These are phyloP conservation scores for Sthenelais limicola DNA, from an alignment of 2,888 invertebrate species.

Conservation along the genomic window DNA sequence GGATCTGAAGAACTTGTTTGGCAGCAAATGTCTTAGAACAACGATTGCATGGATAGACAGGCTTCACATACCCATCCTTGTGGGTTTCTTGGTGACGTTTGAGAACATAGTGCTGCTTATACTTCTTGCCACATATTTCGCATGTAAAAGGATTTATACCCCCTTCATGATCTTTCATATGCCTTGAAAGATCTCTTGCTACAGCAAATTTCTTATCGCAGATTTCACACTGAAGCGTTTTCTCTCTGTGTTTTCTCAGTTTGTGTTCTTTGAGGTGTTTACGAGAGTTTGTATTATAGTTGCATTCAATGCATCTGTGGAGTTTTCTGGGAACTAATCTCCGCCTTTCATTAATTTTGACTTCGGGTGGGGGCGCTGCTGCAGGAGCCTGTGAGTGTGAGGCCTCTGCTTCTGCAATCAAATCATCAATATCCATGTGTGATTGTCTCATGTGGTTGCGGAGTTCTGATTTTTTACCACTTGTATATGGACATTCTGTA, in stretches of 20 bases:
- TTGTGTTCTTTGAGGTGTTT: constrained; percentile 32
- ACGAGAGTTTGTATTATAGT: constrained; percentile 18
- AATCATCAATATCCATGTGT: background rate
- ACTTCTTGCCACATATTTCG: constrained; percentile 24
- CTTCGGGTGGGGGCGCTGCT: constrained; percentile 3
- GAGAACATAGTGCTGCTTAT: constrained; percentile 23
- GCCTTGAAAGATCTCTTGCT: constrained; percentile 2
- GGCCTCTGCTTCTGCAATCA: background rate
- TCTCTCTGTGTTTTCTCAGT: constrained; percentile 18
- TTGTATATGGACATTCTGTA: constrained; percentile 22
- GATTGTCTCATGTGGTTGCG: constrained; percentile 5
- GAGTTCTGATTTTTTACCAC: background rate
- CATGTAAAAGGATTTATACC: constrained; percentile 26
- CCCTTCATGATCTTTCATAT: constrained; percentile 32
- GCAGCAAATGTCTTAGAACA: constrained; percentile 20
- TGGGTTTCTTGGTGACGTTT: constrained; percentile 16
- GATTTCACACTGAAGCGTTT: background rate
- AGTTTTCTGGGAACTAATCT: constrained; percentile 13
- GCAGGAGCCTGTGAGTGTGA: background rate
- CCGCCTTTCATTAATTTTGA: too few relatives aligned
- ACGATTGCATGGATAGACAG: background rate
- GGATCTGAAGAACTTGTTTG: constrained; percentile 20
- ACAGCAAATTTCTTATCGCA: constrained; percentile 25
- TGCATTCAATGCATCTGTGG: constrained; percentile 24
- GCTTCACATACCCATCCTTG: constrained; percentile 14